Percentiles rank a stretch among this genome's conserved stretches.
Conservation (phyloP, 2,888 invertebrate genomes). For the Physocephala rufipes region DNA sequence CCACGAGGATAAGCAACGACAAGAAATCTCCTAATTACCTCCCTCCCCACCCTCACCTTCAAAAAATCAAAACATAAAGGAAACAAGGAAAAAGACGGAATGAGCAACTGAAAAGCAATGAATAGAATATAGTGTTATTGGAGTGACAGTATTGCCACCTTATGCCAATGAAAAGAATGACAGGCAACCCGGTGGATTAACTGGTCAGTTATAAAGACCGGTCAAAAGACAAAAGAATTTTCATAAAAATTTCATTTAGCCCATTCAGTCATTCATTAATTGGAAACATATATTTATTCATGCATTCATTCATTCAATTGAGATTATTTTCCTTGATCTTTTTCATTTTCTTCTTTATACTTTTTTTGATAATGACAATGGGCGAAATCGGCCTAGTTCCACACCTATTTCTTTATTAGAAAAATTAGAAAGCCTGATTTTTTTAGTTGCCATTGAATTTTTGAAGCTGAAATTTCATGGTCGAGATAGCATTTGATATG, state of each 20-base stretch:
- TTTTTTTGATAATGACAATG: background rate
- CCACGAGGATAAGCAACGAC: no score
- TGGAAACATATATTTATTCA: no score
- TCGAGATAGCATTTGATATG: no score
- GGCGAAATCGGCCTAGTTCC: no score
- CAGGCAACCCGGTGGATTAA: background rate
- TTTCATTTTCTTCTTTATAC: background rate
- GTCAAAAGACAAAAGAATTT: background rate
- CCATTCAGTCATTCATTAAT: background rate
- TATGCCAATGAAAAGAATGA: background rate
- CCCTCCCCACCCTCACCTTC: no score
- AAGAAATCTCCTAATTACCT: no score
- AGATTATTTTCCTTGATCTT: background rate
- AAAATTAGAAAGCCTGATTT: no score
- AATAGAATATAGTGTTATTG: background rate
- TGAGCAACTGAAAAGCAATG: background rate
- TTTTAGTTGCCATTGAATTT: no score
- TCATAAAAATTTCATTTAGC: background rate
- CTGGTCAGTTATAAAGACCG: background rate
- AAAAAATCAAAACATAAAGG: no score
- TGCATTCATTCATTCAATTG: no score
- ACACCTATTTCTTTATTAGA: no score
- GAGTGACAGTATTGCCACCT: background rate
- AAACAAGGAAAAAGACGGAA: background rate
- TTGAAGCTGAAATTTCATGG: no score